Conservation (phyloP, 2,888 invertebrate species). For the Ganaspis brasiliensis region DNA sequence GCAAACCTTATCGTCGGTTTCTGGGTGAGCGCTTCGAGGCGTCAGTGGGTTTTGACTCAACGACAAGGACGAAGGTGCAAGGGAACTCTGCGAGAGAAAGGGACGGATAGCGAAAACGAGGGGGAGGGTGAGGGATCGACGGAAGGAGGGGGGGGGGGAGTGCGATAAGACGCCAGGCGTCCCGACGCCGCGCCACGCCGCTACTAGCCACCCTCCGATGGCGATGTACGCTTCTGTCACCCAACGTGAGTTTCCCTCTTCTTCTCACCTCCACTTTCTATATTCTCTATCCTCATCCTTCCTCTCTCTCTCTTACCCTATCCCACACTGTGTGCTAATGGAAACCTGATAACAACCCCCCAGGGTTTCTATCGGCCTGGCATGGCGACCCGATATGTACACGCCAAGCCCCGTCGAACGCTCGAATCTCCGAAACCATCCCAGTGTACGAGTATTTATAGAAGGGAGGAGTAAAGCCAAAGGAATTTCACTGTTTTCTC, state of each 20-base stretch:
- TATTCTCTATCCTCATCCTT: slow-evolving; percentile 50
- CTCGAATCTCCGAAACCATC: slow-evolving; percentile 44
- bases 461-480: slow-evolving; percentile 39
- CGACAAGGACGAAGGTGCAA: slow-evolving; percentile 54
- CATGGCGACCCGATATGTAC: slow-evolving; percentile 54
- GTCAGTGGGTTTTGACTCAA: slow-evolving; percentile 77
- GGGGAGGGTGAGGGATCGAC: slow-evolving; percentile 52
- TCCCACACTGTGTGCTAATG: slow-evolving; percentile 67
- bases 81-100: slow-evolving; percentile 34
- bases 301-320: slow-evolving; percentile 52
- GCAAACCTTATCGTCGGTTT: slow-evolving; percentile 79
- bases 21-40: slow-evolving; percentile 79
- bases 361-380: slow-evolving; percentile 60
- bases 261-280: slow-evolving; percentile 37
- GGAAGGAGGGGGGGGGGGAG: slow-evolving; percentile 67
- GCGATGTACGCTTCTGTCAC: slow-evolving; percentile 75
- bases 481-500: slow-evolving; percentile 16
- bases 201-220: slow-evolving; percentile 62
- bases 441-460: slow-evolving; percentile 39
- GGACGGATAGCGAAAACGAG: slow-evolving; percentile 44
- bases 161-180: slow-evolving; percentile 77
- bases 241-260: slow-evolving; percentile 75
- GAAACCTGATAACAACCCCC: slow-evolving; percentile 73
- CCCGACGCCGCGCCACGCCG: slow-evolving; percentile 62
- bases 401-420: slow-evolving; percentile 43